Conservation (phyloP, 2,888 invertebrate genomes). For the Leuctra nigra region DNA sequence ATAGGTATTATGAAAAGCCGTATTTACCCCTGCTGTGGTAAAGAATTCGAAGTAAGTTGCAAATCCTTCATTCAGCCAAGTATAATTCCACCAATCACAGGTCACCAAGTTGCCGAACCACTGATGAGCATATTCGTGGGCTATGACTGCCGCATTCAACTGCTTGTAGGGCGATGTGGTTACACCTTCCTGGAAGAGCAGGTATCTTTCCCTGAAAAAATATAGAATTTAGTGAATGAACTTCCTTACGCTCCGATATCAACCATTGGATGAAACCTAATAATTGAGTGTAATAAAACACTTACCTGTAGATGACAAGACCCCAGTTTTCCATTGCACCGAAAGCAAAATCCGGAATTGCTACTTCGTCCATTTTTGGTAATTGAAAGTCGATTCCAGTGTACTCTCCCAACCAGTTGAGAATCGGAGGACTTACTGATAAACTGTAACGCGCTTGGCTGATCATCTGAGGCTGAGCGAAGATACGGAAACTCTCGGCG, state of each 20-base stretch:
- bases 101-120: constrained; percentile 43
- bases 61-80: too few relatives aligned
- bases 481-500: too few relatives aligned
- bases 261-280: too few relatives aligned
- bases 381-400: constrained; percentile 50
- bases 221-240: too few relatives aligned
- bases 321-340: constrained; percentile 71
- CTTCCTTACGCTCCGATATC: too few relatives aligned
- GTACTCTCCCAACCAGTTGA: constrained; percentile 45
- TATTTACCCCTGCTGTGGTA: too few relatives aligned
- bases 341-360: constrained; percentile 79
- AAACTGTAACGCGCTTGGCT: constrained; percentile 43
- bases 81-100: constrained; percentile 36
- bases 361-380: constrained; percentile 76
- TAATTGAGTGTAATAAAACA: too few relatives aligned
- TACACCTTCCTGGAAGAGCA: constrained; percentile 17
- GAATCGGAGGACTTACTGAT: constrained; percentile 42
- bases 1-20: too few relatives aligned
- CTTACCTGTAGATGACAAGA: constrained; percentile 82
- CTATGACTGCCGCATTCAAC: constrained; percentile 36
- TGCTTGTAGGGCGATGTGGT: constrained; percentile 21
- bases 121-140: constrained; percentile 46
- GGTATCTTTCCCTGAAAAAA: constrained; percentile 22
- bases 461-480: too few relatives aligned
- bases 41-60: too few relatives aligned